A percentile compares a stretch with the other conserved stretches of the same genome.
These are phyloP conservation scores for Hippocampus mohnikei DNA, from an alignment of 2,113 vertebrate species.

Conservation along the genomic window DNA sequence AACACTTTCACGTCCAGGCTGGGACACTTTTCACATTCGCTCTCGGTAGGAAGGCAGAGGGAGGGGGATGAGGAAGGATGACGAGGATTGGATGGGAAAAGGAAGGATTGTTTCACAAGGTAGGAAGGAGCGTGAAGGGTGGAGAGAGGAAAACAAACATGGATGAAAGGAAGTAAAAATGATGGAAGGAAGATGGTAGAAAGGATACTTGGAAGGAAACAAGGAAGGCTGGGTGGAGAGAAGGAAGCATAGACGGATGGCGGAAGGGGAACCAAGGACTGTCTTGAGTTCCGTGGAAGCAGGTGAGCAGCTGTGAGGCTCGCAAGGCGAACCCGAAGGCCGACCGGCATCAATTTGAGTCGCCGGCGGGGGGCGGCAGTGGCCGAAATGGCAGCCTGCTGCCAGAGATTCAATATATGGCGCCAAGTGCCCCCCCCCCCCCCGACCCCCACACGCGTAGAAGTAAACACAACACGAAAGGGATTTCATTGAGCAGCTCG, in stretches of 20 bases:
- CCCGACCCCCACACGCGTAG: neutral
- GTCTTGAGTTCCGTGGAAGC: too few species aligned
- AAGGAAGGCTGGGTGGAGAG: too few species aligned
- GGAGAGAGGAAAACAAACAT: neutral
- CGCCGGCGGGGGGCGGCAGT: too few species aligned
- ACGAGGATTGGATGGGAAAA: too few species aligned
- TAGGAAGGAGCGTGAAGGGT: neutral
- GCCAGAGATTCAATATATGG: slow-evolving; percentile 62
- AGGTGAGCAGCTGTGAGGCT: too few species aligned
- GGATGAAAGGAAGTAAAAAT: neutral
- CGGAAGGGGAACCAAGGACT: too few species aligned
- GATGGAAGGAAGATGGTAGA: too few species aligned
- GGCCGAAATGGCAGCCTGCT: too few species aligned
- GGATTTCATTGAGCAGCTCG: neutral
- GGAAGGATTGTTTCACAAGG: neutral
- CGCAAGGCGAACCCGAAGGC: too few species aligned
- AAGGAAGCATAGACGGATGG: too few species aligned
- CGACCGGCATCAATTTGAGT: too few species aligned
- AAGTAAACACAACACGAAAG: neutral
- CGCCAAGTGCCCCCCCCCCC: neutral
- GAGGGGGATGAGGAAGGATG: neutral
- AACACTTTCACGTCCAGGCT: neutral
- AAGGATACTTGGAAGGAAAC: neutral
- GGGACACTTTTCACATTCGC: too few species aligned
- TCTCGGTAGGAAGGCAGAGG: neutral